phyloP scores from a whole-genome alignment of 2,888 invertebrate species.

The Tetropium fuscum region DNA sequence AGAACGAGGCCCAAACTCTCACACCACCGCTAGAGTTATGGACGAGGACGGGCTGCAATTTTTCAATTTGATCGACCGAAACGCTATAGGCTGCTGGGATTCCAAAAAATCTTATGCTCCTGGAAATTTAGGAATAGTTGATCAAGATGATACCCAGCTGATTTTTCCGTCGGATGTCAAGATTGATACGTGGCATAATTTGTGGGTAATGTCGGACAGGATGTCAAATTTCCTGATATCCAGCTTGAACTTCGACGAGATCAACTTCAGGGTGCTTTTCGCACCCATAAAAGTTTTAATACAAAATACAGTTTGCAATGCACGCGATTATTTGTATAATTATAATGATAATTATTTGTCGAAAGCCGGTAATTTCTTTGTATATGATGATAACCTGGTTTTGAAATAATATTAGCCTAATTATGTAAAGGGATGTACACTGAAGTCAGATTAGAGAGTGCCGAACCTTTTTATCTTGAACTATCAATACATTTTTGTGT shows the following conservation, averaged over 20 bases:
- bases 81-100: constrained; percentile 88
- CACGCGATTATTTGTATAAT: background rate
- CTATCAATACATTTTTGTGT: no score
- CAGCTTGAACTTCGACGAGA: constrained; percentile 78
- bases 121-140: constrained; percentile 77
- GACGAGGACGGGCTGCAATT: constrained; percentile 81
- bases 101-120: constrained; percentile 72
- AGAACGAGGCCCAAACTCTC: constrained; percentile 75
- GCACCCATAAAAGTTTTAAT: constrained; percentile 76
- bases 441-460: no score
- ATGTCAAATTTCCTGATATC: constrained; percentile 82
- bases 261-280: constrained; percentile 82
- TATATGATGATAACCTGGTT: no score
- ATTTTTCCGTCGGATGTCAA: constrained; percentile 86
- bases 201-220: constrained; percentile 86
- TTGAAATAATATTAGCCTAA: no score
- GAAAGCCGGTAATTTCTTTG: no score
- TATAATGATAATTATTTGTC: background rate
- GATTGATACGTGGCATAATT: constrained; percentile 75
- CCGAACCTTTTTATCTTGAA: no score
- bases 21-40: constrained; percentile 81
- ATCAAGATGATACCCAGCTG: constrained; percentile 80
- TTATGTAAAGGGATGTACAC: no score
- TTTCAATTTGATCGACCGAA: constrained; percentile 83
- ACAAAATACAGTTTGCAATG: constrained; percentile 80